Evolutionary conservation across 2,797 vertebrate species (phyloP).

Genomic region (Furcifer pardalis): DNA sequence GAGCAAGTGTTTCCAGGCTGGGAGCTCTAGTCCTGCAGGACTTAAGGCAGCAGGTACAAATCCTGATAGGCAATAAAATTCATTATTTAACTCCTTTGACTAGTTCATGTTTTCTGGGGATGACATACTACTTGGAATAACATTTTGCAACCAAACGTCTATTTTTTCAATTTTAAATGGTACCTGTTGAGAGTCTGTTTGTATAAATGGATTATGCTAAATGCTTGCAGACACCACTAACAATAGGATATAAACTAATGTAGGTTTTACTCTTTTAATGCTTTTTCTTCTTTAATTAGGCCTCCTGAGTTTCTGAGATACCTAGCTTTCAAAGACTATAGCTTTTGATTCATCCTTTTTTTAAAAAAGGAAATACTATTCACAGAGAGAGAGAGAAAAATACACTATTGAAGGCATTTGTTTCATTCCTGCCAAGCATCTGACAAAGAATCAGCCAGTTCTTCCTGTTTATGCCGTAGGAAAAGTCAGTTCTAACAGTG

Average conservation of each 20-base stretch:
- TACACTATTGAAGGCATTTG: constrained; percentile 38
- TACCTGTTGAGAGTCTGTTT: neutral
- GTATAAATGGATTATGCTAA: neutral
- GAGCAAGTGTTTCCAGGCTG: too few relatives aligned
- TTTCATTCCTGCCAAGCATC: constrained; percentile 53
- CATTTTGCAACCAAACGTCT: neutral
- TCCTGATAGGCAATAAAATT: too few relatives aligned
- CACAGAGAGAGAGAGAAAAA: constrained; percentile 10
- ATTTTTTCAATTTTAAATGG: neutral
- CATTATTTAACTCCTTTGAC: neutral
- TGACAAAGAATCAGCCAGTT: constrained; percentile 52
- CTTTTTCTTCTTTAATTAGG: constrained; percentile 15
- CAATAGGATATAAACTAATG: neutral
- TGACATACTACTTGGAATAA: neutral
- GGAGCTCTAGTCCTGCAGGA: too few relatives aligned
- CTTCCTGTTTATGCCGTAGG: constrained; percentile 49
- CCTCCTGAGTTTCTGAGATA: neutral
- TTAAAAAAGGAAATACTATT: constrained; percentile 31
- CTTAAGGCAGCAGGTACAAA: too few relatives aligned
- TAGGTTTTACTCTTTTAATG: neutral
- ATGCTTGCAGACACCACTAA: neutral
- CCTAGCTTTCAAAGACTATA: neutral
- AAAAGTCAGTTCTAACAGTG: constrained; percentile 55
- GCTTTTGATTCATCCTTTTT: constrained; percentile 14
- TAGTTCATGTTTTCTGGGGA: neutral